Evolutionary conservation across 2,113 vertebrate species (phyloP), one percentile per base, ranked within the genome.

Genomic region (Otus sunia): DNA sequence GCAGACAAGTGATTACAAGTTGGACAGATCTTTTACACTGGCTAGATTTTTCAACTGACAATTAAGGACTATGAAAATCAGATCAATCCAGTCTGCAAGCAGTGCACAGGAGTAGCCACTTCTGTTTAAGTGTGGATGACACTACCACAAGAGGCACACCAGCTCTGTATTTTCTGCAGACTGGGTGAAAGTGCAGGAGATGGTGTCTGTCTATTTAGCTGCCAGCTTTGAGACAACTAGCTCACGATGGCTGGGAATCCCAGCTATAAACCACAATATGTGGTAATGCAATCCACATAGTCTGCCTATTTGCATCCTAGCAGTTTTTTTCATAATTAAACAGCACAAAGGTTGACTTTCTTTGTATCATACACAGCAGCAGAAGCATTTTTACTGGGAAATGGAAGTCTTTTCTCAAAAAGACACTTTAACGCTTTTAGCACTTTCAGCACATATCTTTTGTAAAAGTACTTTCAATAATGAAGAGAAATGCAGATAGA

Each of bases 1-100:
- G 30, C 27, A 83, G 22, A 71, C 1, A 2, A 79, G 15, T 0
- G 0, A 73, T 45, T 39, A 1, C 21, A 72, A 60, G 10, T 72
- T 64, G 20, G 41, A 84, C 60, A 75, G 26, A 47, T 52, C 32
- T 77, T 81, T 59, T 14, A 8, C 41, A 49, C 32, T 25, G n/a
- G 17, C 29, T 91, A 2, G 9, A 29, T 68, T 69, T 84, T 76
- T 86, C 78, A 86, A 32, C n/a, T 37, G 26, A 26, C 9, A 3
- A 8, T 91, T 81, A 50, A 3, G 16, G 47, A 37, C 60, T 59
- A 6, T 45, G 43, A 91, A 87, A 74, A 84, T 49, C 37, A 82
- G 36, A 82, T 37, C 39, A 86, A 79, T 68, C 27, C 12, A 37
- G 23, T 27, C 49, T 79, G 59, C 58, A 55, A 67, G 56, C 37